These are phyloP conservation scores for Oreonectes daqikongensis DNA, from an alignment of 2,797 vertebrate species.

Conservation along the genomic window DNA sequence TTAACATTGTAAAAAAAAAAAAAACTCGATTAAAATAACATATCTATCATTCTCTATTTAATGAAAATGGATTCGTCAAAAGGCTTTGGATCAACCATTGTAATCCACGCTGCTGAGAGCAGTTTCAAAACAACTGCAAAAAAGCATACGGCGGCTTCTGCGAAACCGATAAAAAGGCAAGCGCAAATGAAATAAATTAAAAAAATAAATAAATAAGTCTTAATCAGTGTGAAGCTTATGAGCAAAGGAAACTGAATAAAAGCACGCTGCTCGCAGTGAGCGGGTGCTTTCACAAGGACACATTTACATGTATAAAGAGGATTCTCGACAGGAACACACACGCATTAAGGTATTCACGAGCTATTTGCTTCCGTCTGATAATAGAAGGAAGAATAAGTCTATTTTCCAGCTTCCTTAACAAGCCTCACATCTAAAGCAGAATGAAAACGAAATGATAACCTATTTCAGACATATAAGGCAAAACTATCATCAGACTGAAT, in stretches of 20 bases:
- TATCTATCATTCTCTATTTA: slow-evolving; percentile 27
- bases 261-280: slow-evolving; percentile 36
- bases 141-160: slow-evolving; percentile 2
- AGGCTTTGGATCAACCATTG: slow-evolving; percentile 18
- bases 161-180: slow-evolving; percentile 20
- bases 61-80: slow-evolving; percentile 42
- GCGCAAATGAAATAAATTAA: slow-evolving; percentile 43
- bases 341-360: slow-evolving; percentile 25
- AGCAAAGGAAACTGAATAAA: slow-evolving; percentile 46
- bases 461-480: slow-evolving; percentile 33
- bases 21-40: slow-evolving; percentile 25
- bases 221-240: slow-evolving; percentile 44
- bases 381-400: slow-evolving; percentile 50
- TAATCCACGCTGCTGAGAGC: slow-evolving; percentile 25
- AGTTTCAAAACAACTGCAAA: slow-evolving; percentile 18
- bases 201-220: slow-evolving; percentile 34
- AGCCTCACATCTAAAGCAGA: slow-evolving; percentile 30
- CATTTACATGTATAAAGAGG: slow-evolving; percentile 54
- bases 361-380: slow-evolving; percentile 54
- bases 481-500: slow-evolving; percentile 41
- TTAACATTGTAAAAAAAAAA: not conserved
- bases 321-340: slow-evolving; percentile 41
- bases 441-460: slow-evolving; percentile 44
- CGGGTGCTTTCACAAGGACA: slow-evolving; percentile 48
- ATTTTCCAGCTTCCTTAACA: slow-evolving; percentile 42